These are phyloP conservation scores for Calameuta idolon DNA, from an alignment of 2,888 invertebrate genomes.

Conservation along the genomic window DNA sequence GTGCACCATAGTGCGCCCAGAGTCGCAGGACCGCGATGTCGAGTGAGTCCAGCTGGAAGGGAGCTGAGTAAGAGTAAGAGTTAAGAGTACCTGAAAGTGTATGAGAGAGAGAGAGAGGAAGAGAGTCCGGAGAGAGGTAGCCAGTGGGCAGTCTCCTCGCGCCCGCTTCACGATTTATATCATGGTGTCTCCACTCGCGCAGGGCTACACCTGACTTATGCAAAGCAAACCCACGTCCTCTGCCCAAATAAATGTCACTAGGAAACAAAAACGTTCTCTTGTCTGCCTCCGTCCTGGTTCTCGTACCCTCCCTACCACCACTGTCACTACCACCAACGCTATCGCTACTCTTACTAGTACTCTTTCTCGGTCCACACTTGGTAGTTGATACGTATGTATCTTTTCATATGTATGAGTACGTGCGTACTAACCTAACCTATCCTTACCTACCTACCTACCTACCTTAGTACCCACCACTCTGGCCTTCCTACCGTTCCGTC, in stretches of 20 bases:
- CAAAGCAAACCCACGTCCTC: conserved; percentile 56
- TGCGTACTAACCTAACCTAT: neutral
- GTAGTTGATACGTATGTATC: neutral
- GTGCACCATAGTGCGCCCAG: conserved; percentile 56
- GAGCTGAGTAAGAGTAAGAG: conserved; percentile 25
- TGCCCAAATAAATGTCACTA: conserved; percentile 64
- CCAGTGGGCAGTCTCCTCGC: conserved; percentile 57
- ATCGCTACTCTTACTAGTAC: conserved; percentile 12
- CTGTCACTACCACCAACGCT: conserved; percentile 23
- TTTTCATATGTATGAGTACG: neutral
- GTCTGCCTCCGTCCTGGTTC: conserved; percentile 35
- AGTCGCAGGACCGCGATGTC: conserved; percentile 32
- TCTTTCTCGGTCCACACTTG: conserved; percentile 12
- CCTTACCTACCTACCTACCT: neutral
- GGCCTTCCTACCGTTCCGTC: conserved; percentile 18
- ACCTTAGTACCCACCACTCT: conserved; percentile 19
- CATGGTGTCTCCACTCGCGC: conserved; percentile 53
- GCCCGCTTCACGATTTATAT: conserved; percentile 58
- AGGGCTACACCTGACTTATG: conserved; percentile 62
- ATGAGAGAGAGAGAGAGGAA: conserved; percentile 30
- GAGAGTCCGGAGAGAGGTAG: conserved; percentile 38
- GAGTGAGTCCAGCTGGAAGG: conserved; percentile 23
- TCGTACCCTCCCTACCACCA: conserved; percentile 33
- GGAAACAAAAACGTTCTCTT: conserved; percentile 60
- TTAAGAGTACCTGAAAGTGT: conserved; percentile 21